Evolutionary conservation across 2,797 vertebrate genomes (phyloP), one percentile per base, ranked within the genome.

Genomic region (Artibeus jamaicensis): DNA sequence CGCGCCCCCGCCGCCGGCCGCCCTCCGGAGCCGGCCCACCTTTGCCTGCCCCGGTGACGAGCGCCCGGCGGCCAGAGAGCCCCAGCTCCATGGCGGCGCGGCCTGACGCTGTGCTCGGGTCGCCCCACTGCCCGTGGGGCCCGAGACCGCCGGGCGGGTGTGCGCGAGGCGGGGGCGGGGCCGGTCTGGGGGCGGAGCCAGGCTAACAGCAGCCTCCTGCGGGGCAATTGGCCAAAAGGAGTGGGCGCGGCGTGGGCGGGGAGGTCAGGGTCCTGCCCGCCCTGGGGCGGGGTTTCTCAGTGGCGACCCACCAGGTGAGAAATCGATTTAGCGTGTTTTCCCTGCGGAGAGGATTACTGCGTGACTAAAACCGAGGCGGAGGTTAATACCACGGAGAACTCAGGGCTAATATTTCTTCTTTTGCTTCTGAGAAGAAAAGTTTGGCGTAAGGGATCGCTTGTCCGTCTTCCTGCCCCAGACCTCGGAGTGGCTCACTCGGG

Each of bases 31-130:
- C 32, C n/a, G 1, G 39, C 93, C 91, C 98, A 99, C 99, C 99
- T 99, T 99, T 99, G 90, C 99, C 99, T 10, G 99, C 99, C 79
- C 99, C 99, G 0, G 99, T 99, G 46, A 99, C 99, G 39, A 99
- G 96, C 32, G 99, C 99, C 6, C 99, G 98, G 93, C 99, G 99
- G 0, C 99, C 99, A 16, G 95, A 82, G 78, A 99, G 99, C 10
- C 98, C 93, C 42, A 98, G 96, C 12, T 99, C 99, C 99, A 99
- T 99, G 46, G 1, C 70, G 8, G 16, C 9, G 3, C 1, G 0
- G 19, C 0, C 2, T 0, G 0, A 1, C 9, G 6, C 18, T 0
- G 34, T 2, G 15, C 3, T 18, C 0, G 9, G 8, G 48, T 9
- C 0, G 1, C 19, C 0, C 26, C 9, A 55, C 71, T 67, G 42